A percentile compares a stretch with the other conserved stretches of the same genome.
These are phyloP conservation scores for Xyrichtys novacula DNA, from an alignment of 2,797 vertebrate species.

Conservation along the genomic window DNA sequence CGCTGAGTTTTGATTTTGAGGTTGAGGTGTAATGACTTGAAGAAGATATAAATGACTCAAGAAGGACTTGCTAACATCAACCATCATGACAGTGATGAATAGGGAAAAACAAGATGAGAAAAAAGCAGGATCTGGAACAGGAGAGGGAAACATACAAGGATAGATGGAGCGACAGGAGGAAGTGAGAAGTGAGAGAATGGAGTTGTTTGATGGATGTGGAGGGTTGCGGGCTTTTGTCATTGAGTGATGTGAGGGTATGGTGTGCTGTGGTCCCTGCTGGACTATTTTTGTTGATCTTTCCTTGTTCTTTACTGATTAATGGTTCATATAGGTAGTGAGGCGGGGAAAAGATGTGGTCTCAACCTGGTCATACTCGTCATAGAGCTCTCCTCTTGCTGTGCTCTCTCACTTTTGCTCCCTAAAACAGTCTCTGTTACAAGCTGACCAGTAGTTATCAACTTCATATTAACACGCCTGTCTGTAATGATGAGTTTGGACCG, in stretches of 20 bases:
- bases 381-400: conserved; percentile 46
- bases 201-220: conserved; percentile 67
- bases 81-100: conserved; percentile 51
- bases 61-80: conserved; percentile 57
- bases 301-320: conserved; percentile 79
- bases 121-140: conserved; percentile 20
- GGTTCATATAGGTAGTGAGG: conserved; percentile 69
- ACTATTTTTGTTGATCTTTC: conserved; percentile 77
- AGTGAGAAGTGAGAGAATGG: conserved; percentile 67
- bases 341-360: conserved; percentile 71
- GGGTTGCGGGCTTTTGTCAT: conserved; percentile 65
- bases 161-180: conserved; percentile 55
- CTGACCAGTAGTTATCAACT: background rate
- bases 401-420: conserved; percentile 55
- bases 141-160: conserved; percentile 45
- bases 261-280: conserved; percentile 64
- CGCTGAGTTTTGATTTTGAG: conserved; percentile 65
- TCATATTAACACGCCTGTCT: background rate
- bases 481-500: conserved; percentile 27
- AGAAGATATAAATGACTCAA: conserved; percentile 64
- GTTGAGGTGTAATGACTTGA: conserved; percentile 66
- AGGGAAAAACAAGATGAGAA: conserved; percentile 51
- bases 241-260: conserved; percentile 63
- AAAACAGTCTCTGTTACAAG: conserved; percentile 2
- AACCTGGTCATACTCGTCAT: conserved; percentile 56